Evolutionary conservation across 1,140 invertebrate genomes (phyloP).

Genomic region (Apis cerana): DNA sequence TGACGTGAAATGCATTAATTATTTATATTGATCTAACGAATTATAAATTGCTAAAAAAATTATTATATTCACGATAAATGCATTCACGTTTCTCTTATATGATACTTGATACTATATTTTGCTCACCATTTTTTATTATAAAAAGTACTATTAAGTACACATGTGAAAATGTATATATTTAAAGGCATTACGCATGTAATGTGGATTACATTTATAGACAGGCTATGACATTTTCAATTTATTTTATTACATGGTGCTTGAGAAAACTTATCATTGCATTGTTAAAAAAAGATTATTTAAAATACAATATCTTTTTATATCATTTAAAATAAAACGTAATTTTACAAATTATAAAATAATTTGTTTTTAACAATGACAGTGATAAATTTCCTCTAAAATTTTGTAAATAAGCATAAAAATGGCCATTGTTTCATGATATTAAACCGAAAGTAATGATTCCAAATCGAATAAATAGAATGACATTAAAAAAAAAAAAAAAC

Average conservation of each 20-base stretch:
- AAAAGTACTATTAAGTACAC: conserved; percentile 21
- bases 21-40: neutral
- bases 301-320: conserved; percentile 26
- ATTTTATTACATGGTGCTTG: conserved; percentile 45
- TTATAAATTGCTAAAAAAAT: neutral
- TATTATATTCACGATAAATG: neutral
- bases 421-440: neutral
- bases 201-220: conserved; percentile 46
- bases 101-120: conserved; percentile 20
- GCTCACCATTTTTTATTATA: conserved; percentile 46
- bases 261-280: conserved; percentile 34
- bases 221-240: conserved; percentile 47
- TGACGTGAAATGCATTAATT: neutral
- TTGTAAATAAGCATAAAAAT: conserved; percentile 44
- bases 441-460: conserved; percentile 2
- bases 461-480: conserved; percentile 12
- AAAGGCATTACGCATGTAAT: conserved; percentile 31
- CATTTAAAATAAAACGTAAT: neutral
- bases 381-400: conserved; percentile 30
- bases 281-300: conserved; percentile 7
- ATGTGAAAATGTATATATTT: conserved; percentile 47
- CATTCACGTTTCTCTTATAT: conserved; percentile 1
- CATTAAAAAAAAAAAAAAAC: neutral
- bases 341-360: neutral
- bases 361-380: neutral